These are phyloP conservation scores for Cheilosia grossa DNA, from an alignment of 2,888 invertebrate species.

Conservation along the genomic window DNA sequence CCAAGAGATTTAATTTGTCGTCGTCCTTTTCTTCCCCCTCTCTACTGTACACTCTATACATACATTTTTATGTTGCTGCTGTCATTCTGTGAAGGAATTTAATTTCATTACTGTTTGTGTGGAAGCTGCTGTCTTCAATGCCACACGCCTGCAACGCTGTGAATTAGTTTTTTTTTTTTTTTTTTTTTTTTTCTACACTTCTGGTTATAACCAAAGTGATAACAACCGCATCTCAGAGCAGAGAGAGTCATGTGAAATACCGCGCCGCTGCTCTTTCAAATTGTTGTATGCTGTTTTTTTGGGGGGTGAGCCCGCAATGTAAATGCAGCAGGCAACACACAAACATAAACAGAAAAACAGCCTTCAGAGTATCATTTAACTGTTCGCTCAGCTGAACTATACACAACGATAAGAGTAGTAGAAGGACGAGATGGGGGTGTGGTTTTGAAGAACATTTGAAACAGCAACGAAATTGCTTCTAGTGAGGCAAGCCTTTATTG, in stretches of 20 bases:
- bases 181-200: background rate
- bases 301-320: slow-evolving; percentile 23
- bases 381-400: slow-evolving; percentile 50
- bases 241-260: slow-evolving; percentile 9
- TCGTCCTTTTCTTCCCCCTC: slow-evolving; percentile 21
- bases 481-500: slow-evolving; percentile 31
- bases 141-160: slow-evolving; percentile 29
- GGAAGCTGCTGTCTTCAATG: slow-evolving; percentile 39
- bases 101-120: slow-evolving; percentile 60
- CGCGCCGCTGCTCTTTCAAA: slow-evolving; percentile 15
- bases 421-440: slow-evolving; percentile 1
- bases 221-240: slow-evolving; percentile 21
- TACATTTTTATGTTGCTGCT: background rate
- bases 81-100: slow-evolving; percentile 55
- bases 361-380: slow-evolving; percentile 58
- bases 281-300: slow-evolving; percentile 31
- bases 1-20: slow-evolving; percentile 63
- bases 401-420: slow-evolving; percentile 20
- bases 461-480: slow-evolving; percentile 37
- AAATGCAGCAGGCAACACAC: slow-evolving; percentile 9
- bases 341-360: slow-evolving; percentile 30
- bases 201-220: slow-evolving; percentile 25
- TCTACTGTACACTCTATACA: background rate
- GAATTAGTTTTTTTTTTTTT: slow-evolving; percentile 17
- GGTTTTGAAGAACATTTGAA: slow-evolving; percentile 51